Evolutionary conservation across 2,113 vertebrate species (phyloP).

Genomic region (Mus musculus): DNA sequence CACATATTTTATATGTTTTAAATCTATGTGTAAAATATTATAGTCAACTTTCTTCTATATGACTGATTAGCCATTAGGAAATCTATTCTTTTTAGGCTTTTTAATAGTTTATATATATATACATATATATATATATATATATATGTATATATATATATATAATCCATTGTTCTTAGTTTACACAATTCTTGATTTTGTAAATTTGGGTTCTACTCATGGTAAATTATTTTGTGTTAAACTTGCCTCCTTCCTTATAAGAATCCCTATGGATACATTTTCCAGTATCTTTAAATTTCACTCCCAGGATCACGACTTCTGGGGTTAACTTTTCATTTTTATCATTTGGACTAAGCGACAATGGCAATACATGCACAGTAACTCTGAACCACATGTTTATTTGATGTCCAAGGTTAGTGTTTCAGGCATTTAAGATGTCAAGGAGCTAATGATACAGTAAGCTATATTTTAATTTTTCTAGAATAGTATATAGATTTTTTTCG

Average conservation of each 20-base stretch:
- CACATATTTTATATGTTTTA: conserved; percentile 18
- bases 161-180: not conserved
- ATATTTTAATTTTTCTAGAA: not conserved
- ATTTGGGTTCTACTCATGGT: not conserved
- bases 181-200: not conserved
- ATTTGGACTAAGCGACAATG: not conserved
- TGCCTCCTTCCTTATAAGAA: not conserved
- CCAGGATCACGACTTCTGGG: not conserved
- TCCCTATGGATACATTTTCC: not conserved
- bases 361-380: not conserved
- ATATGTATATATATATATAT: not conserved
- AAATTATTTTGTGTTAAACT: not conserved
- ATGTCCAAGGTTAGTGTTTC: not conserved
- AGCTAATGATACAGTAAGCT: not conserved
- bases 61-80: not conserved
- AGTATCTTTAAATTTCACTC: not conserved
- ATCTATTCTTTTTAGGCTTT: not conserved
- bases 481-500: not conserved
- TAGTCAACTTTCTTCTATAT: not conserved
- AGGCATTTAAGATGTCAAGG: not conserved
- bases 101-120: not conserved
- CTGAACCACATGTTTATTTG: not conserved
- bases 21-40: not conserved
- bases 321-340: not conserved
- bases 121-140: conserved; percentile 13